Base-by-base conservation (phyloP, 2,113 vertebrate genomes). In the Odobenus rosmarus region DNA sequence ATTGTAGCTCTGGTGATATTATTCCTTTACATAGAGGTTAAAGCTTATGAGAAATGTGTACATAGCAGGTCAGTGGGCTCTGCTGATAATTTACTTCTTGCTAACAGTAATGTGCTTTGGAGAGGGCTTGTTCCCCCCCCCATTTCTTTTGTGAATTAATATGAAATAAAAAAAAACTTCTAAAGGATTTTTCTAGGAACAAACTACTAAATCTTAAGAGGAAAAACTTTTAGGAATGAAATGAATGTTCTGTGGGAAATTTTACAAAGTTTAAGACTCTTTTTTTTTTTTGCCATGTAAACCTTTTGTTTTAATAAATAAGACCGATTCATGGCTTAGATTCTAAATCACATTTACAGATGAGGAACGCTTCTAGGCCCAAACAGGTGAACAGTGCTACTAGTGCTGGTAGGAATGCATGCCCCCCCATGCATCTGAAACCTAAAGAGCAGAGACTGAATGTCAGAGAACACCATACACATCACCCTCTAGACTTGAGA, bases 31-130 rank as follows among this genome's bases (percentile, higher is more conserved):
- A 0, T 4, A 8, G 49, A 36, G 51, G 57, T 76, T 90, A 18
- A 53, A 95, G 26, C 7, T 90, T 59, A 88, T 26, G 53, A 87
- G 88, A 39, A 97, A 88, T 51, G 1, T 0, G 1, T 74, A 90
- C 90, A 98, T 90, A 96, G 96, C 95, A 96, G 97, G 55, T 80
- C 36, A n/a, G 1, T 89, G 72, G 96, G 62, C 81, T 95, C 1
- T 1, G 7, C 49, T 24, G 77, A 76, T 36, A 91, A 94, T 96
- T 96, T 98, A 97, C 46, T 98, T 98, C 95, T 74, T 93, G 97
- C 95, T 98, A 31, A 64, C 3, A 28, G 61, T 95, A 5, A 90
- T 51, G n/a, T 49, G 23, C 24, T 76, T 82, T 83, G 84, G 57
- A 31, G 61, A 77, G 23, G 24, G 26, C n/a, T 51, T 53, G 33